Evolutionary conservation across 2,113 vertebrate species (phyloP).

Genomic region (Malurus cyaneus): DNA sequence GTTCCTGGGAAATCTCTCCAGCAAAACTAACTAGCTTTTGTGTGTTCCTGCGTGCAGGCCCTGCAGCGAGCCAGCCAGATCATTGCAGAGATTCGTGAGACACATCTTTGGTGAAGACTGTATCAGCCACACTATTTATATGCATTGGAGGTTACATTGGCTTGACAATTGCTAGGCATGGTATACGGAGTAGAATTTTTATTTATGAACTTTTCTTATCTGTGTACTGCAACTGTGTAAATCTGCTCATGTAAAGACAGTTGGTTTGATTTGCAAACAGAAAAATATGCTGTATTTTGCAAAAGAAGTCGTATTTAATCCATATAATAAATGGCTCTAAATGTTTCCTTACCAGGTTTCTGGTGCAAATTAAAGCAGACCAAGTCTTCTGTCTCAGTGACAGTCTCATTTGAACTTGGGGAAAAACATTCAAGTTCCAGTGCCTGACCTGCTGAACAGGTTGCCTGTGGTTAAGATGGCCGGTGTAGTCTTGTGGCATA

Average conservation of each 20-base stretch:
- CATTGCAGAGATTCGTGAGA: conserved; percentile 97
- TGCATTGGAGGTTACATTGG: conserved; percentile 49
- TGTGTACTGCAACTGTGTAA: conserved; percentile 70
- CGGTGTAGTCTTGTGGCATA: conserved; percentile 66
- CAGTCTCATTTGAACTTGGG: conserved; percentile 60
- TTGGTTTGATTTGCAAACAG: conserved; percentile 70
- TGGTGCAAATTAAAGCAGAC: conserved; percentile 70
- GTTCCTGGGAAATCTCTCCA: not conserved
- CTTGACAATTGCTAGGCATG: conserved; percentile 75
- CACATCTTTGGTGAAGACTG: conserved; percentile 92
- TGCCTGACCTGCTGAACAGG: conserved; percentile 69
- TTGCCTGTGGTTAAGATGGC: conserved; percentile 67
- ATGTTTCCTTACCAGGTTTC: conserved; percentile 70
- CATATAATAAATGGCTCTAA: conserved; percentile 73
- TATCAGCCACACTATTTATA: conserved; percentile 6
- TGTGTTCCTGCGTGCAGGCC: conserved; percentile 75
- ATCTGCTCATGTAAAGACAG: conserved; percentile 70
- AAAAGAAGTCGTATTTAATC: conserved; percentile 70
- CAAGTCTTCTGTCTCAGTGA: conserved; percentile 64
- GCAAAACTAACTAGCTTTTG: not conserved
- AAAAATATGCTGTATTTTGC: conserved; percentile 67
- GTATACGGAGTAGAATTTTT: conserved; percentile 78
- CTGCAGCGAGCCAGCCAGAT: conserved; percentile 97
- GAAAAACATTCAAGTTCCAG: conserved; percentile 62
- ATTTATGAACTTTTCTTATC: conserved; percentile 79